Percentiles rank a stretch among this genome's conserved stretches.
These are phyloP conservation scores for Anas acuta DNA, from an alignment of 2,797 vertebrate genomes.

Conservation along the genomic window DNA sequence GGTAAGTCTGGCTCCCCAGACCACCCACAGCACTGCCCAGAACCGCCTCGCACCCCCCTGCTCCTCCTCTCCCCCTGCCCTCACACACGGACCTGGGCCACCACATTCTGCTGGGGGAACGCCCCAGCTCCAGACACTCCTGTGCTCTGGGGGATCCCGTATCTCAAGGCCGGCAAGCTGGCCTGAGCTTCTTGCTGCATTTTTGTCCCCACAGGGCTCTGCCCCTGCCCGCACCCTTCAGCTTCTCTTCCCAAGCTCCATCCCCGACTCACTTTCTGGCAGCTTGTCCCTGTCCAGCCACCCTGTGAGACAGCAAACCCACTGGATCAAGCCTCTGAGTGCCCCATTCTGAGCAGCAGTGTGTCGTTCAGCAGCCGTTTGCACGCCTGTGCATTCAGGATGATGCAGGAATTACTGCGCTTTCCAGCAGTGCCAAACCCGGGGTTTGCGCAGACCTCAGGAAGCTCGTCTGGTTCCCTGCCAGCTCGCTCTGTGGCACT, in stretches of 20 bases:
- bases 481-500: not conserved
- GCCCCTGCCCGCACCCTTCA: not conserved
- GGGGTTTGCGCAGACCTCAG: not conserved
- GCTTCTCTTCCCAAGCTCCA: not conserved
- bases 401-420: fast-evolving
- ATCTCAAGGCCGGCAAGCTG: not conserved
- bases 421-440: not conserved
- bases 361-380: not conserved
- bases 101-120: not conserved
- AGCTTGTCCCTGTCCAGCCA: not conserved
- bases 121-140: not conserved
- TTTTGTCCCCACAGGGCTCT: not conserved
- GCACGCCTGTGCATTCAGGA: not conserved
- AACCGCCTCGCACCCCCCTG: not conserved
- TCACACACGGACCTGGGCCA: not conserved
- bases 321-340: not conserved
- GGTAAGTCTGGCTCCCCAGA: not conserved
- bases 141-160: not conserved
- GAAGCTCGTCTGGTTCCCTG: not conserved
- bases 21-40: not conserved
- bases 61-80: not conserved
- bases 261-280: not conserved
- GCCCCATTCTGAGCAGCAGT: fast-evolving
- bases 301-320: not conserved
- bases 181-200: not conserved